phyloP scores from a whole-genome alignment of 2,113 vertebrate species.

The Toxotes jaculatrix region DNA sequence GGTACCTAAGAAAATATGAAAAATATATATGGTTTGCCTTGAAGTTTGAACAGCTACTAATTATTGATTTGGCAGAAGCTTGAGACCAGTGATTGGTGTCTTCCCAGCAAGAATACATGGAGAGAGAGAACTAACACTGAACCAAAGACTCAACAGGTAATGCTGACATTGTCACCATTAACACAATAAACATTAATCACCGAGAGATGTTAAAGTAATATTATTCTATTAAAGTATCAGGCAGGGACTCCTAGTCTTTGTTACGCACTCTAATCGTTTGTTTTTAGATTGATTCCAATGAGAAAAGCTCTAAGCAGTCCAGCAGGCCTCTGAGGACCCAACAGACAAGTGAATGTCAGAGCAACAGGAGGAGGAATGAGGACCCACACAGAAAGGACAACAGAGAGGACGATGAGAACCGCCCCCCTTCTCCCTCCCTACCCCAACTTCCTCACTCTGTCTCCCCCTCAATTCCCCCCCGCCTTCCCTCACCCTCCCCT shows the following conservation, averaged over 20 bases:
- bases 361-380: constrained; percentile 69
- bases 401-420: constrained; percentile 65
- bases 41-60: neutral
- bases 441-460: constrained; percentile 49
- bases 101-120: constrained; percentile 86
- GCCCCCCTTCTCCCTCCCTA: constrained; percentile 62
- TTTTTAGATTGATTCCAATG: constrained; percentile 72
- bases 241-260: too few species aligned
- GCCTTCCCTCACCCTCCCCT: constrained; percentile 50
- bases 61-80: constrained; percentile 76
- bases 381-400: constrained; percentile 58
- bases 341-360: constrained; percentile 64
- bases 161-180: neutral
- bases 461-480: constrained; percentile 49
- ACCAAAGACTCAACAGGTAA: constrained; percentile 88
- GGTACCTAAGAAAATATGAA: neutral
- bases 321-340: constrained; percentile 57
- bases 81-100: constrained; percentile 86
- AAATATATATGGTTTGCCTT: neutral
- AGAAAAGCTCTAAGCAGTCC: constrained; percentile 69
- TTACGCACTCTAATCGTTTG: neutral
- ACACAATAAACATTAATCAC: neutral
- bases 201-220: neutral
- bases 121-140: constrained; percentile 85
- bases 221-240: neutral